Conservation (phyloP, 1,140 invertebrate species). For the Aphidius gifuensis region DNA sequence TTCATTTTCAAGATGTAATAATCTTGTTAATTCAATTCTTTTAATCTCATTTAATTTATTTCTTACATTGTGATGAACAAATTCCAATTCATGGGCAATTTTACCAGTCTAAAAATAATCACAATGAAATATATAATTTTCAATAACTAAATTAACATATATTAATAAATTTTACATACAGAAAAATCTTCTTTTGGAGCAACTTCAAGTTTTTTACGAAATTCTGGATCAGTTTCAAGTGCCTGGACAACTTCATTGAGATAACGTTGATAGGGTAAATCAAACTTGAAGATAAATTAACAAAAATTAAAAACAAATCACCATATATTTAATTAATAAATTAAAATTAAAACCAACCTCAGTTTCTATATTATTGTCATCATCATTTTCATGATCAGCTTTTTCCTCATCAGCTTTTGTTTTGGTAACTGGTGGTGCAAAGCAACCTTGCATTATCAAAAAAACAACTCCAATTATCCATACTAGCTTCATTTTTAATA, state of each 20-base stretch:
- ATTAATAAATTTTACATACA: conserved; percentile 51
- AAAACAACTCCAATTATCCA: too few species aligned
- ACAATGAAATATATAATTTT: too few species aligned
- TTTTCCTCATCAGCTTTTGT: conserved; percentile 35
- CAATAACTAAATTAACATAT: background rate
- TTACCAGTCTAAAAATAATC: conserved; percentile 63
- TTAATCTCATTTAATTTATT: conserved; percentile 92
- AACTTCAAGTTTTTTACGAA: conserved; percentile 77
- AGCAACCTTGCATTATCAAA: too few species aligned
- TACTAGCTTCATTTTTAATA: too few species aligned
- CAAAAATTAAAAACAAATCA: conserved; percentile 8
- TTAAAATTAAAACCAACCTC: conserved; percentile 20
- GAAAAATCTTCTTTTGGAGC: conserved; percentile 76
- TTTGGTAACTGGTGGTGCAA: conserved; percentile 46
- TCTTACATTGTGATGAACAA: conserved; percentile 83
- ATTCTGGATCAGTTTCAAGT: conserved; percentile 80
- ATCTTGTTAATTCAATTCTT: conserved; percentile 78
- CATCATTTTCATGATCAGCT: conserved; percentile 13
- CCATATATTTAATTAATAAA: conserved; percentile 14
- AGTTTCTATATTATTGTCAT: conserved; percentile 16
- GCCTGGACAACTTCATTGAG: conserved; percentile 81
- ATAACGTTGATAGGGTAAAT: conserved; percentile 79
- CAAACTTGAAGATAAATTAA: conserved; percentile 34
- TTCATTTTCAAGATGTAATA: conserved; percentile 66
- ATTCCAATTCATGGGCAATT: conserved; percentile 87